phyloP scores from a whole-genome alignment of 2,888 invertebrate species.

The Reticulitermes lucifugus region DNA sequence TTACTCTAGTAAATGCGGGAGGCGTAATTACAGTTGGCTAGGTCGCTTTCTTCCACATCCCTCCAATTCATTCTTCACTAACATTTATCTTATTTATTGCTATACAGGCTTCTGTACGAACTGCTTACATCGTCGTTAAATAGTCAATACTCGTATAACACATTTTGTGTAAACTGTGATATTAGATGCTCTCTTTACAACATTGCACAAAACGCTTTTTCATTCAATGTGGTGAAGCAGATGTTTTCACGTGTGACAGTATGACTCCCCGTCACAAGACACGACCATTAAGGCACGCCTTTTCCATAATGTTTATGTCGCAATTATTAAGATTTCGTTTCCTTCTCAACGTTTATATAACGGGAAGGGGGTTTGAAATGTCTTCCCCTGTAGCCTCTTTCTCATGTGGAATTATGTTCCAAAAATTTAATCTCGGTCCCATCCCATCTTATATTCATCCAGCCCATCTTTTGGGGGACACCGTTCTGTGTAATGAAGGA shows the following conservation, averaged over 20 bases:
- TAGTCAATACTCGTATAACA: too few relatives aligned
- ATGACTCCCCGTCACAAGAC: neutral
- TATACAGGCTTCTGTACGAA: too few relatives aligned
- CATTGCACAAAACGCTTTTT: neutral
- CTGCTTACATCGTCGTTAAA: too few relatives aligned
- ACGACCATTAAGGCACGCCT: constrained; percentile 30
- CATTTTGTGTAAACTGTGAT: too few relatives aligned
- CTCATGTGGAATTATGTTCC: constrained; percentile 51
- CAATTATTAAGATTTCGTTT: constrained; percentile 63
- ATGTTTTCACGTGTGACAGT: constrained; percentile 26
- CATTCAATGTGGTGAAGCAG: neutral
- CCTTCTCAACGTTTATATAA: constrained; percentile 61
- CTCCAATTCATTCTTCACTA: too few relatives aligned
- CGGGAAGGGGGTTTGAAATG: constrained; percentile 50
- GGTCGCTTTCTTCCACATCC: too few relatives aligned
- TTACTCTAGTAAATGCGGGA: too few relatives aligned
- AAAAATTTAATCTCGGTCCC: constrained; percentile 53
- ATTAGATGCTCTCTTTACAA: too few relatives aligned
- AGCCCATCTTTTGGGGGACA: constrained; percentile 34
- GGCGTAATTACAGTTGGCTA: too few relatives aligned
- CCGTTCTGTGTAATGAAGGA: neutral
- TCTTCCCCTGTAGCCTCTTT: constrained; percentile 39
- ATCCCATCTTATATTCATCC: constrained; percentile 50
- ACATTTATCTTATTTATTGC: too few relatives aligned
- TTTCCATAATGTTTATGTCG: constrained; percentile 59